Evolutionary conservation across 2,888 invertebrate genomes (phyloP).

Genomic region (Aleiodes alternator): DNA sequence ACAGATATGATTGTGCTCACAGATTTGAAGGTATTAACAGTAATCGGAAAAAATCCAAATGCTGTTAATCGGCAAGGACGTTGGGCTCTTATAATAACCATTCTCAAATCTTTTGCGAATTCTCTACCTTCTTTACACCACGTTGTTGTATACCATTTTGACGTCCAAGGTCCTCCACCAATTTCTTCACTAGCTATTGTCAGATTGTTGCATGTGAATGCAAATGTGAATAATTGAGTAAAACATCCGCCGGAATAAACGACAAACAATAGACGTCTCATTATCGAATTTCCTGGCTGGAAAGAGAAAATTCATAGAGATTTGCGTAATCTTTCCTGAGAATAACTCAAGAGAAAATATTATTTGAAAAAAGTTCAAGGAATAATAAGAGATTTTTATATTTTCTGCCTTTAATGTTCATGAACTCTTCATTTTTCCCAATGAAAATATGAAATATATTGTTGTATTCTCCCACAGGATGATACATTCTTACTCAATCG

Average conservation of each 20-base stretch:
- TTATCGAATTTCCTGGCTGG: slow-evolving; percentile 47
- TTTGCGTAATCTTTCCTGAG: too few relatives aligned
- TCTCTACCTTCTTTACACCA: slow-evolving; percentile 5
- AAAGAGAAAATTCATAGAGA: background rate
- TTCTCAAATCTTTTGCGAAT: slow-evolving; percentile 50
- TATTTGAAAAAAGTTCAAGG: too few relatives aligned
- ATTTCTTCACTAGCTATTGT: slow-evolving; percentile 43
- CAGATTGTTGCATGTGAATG: slow-evolving; percentile 54
- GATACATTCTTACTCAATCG: too few relatives aligned
- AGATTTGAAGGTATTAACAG: slow-evolving; percentile 55
- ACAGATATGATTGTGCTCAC: slow-evolving; percentile 28
- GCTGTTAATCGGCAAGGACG: slow-evolving; percentile 56
- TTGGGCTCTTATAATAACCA: slow-evolving; percentile 52
- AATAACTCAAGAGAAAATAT: too few relatives aligned
- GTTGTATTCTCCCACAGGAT: too few relatives aligned
- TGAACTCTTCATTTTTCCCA: too few relatives aligned
- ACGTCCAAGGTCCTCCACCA: slow-evolving; percentile 44
- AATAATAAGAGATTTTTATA: too few relatives aligned
- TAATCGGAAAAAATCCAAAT: slow-evolving; percentile 55
- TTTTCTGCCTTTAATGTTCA: too few relatives aligned
- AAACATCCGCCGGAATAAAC: slow-evolving; percentile 45
- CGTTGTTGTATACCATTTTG: slow-evolving; percentile 43
- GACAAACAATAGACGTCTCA: slow-evolving; percentile 47
- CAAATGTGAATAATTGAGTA: slow-evolving; percentile 52
- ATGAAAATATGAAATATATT: too few relatives aligned